Evolutionary conservation across 2,113 vertebrate species (phyloP).

Genomic region (Gnathonemus longibarbis): DNA sequence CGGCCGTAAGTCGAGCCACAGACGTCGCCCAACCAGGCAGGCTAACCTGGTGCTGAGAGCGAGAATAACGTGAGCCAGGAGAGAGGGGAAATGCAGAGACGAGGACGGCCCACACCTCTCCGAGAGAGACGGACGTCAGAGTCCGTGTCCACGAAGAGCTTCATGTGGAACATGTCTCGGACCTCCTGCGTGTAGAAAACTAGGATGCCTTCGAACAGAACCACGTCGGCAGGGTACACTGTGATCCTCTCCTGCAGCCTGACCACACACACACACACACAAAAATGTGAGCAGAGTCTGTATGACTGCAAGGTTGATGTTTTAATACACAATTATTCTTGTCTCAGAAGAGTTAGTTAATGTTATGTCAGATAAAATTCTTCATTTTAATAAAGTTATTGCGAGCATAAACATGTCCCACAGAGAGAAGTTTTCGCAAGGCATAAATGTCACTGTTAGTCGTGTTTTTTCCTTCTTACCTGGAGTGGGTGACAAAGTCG

Average conservation of each 20-base stretch:
- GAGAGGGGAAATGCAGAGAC: neutral
- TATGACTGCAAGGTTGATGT: neutral
- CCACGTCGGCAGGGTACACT: slow-evolving; percentile 85
- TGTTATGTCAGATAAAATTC: neutral
- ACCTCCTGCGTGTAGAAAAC: slow-evolving; percentile 91
- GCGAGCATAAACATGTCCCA: neutral
- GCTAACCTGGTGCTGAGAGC: neutral
- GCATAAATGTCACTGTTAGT: neutral
- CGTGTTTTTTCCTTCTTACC: slow-evolving; percentile 50
- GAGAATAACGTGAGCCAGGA: neutral
- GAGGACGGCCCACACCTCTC: slow-evolving; percentile 62
- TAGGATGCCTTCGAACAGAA: slow-evolving; percentile 91
- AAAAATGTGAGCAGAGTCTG: neutral
- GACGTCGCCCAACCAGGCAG: neutral
- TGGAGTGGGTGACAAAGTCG: slow-evolving; percentile 91
- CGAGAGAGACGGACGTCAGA: slow-evolving; percentile 87
- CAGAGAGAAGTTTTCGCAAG: neutral
- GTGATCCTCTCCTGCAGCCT: slow-evolving; percentile 76
- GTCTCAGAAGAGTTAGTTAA: neutral
- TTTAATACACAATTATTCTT: neutral
- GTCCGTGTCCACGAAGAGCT: slow-evolving; percentile 94
- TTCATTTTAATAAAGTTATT: neutral
- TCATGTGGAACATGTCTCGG: slow-evolving; percentile 95
- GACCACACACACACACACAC: slow-evolving; percentile 27
- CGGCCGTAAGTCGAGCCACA: neutral